Evolutionary conservation across 2,888 invertebrate species (phyloP).

Genomic region (Coelopa pilipes): DNA sequence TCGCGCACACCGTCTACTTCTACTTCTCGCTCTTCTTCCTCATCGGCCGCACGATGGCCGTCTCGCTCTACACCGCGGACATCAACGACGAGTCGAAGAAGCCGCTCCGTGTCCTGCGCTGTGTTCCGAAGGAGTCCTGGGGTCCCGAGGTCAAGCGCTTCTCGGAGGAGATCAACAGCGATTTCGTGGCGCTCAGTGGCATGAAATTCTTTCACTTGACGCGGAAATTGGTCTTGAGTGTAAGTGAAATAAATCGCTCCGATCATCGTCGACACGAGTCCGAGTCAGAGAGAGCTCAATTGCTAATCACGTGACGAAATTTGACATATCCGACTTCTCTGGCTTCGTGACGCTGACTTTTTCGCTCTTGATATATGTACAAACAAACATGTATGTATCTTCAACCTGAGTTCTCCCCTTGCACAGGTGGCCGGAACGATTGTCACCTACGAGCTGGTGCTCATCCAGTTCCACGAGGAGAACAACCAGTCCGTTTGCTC

Average conservation of each 20-base stretch:
- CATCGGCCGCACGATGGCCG: constrained; percentile 69
- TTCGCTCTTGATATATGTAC: no score
- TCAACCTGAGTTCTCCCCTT: no score
- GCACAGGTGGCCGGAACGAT: constrained; percentile 72
- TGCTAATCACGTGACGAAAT: no score
- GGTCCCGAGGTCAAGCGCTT: constrained; percentile 67
- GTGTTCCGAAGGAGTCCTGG: constrained; percentile 68
- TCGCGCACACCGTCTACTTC: constrained; percentile 69
- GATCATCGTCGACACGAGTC: no score
- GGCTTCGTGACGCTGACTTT: no score
- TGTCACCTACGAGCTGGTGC: constrained; percentile 71
- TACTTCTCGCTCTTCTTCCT: constrained; percentile 71
- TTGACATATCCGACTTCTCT: no score
- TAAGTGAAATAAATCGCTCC: constrained; percentile 42
- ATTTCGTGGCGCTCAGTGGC: constrained; percentile 63
- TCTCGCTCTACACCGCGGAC: constrained; percentile 71
- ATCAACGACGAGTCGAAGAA: constrained; percentile 70
- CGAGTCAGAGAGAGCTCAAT: no score
- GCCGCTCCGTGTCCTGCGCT: constrained; percentile 65
- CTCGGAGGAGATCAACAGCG: constrained; percentile 62
- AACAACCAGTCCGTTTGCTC: constrained; percentile 30
- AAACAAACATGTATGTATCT: no score
- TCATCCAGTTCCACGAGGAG: constrained; percentile 70
- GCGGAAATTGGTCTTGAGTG: constrained; percentile 62
- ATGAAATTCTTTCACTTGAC: constrained; percentile 66